phyloP scores from a whole-genome alignment of 2,888 invertebrate genomes.

The Lomographa bimaculata region DNA sequence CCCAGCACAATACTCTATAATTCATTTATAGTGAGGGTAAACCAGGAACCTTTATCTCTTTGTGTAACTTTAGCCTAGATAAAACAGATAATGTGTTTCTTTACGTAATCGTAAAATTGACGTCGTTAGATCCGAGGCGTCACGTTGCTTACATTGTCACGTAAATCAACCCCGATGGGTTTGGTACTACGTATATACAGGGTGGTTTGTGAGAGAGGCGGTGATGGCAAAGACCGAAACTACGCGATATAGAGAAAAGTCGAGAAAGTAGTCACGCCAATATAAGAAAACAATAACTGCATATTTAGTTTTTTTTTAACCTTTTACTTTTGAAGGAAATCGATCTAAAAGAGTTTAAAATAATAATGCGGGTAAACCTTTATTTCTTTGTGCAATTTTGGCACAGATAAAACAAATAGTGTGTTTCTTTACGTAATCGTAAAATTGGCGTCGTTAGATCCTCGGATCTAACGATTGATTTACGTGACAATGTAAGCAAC shows the following conservation, averaged over 20 bases:
- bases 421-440: constrained; percentile 74
- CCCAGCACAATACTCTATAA: constrained; percentile 70
- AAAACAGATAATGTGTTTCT: constrained; percentile 75
- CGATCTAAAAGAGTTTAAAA: no score
- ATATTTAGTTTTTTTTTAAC: no score
- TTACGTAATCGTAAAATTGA: constrained; percentile 72
- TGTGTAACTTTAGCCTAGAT: constrained; percentile 73
- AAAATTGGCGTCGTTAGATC: constrained; percentile 49
- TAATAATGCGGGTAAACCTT: constrained; percentile 71
- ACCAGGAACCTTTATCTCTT: constrained; percentile 75
- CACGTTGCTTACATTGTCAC: constrained; percentile 58
- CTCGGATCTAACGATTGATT: constrained; percentile 44
- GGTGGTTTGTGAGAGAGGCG: no score
- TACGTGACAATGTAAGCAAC: constrained; percentile 55
- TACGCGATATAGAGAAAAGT: no score
- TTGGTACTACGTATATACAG: no score
- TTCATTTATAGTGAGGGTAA: constrained; percentile 75
- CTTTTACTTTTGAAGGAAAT: no score
- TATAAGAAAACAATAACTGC: no score
- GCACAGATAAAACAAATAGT: constrained; percentile 77
- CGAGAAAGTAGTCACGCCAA: no score
- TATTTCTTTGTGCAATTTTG: constrained; percentile 76
- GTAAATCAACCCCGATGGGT: constrained; percentile 45
- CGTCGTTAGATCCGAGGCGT: constrained; percentile 46
- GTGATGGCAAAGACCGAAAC: no score